A percentile compares a stretch with the other conserved stretches of the same genome.
Evolutionary conservation across 2,113 vertebrate genomes (phyloP).

Genomic region (Scortum barcoo): DNA sequence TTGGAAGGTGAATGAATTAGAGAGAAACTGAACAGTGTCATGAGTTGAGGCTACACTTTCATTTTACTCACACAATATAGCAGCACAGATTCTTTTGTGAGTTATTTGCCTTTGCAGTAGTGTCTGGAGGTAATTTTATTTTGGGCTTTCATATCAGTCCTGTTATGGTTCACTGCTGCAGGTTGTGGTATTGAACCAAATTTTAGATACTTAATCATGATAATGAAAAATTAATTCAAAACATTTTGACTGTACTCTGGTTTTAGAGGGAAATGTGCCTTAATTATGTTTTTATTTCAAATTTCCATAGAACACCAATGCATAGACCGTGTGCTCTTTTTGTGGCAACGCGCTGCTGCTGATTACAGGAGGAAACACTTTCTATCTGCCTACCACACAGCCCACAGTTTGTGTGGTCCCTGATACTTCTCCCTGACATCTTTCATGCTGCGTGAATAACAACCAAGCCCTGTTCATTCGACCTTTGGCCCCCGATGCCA

Average conservation of each 20-base stretch:
- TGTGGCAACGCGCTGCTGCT: constrained; percentile 8
- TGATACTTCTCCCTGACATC: constrained; percentile 10
- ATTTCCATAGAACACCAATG: neutral
- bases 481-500: constrained; percentile 34
- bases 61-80: neutral
- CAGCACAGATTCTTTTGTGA: neutral
- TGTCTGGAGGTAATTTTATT: constrained; percentile 35
- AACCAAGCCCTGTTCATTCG: constrained; percentile 36
- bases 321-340: neutral
- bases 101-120: neutral
- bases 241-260: constrained; percentile 1
- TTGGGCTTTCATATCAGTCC: constrained; percentile 11
- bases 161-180: constrained; percentile 8
- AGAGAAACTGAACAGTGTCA: neutral
- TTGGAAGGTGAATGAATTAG: neutral
- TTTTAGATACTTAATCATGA: constrained; percentile 26
- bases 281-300: constrained; percentile 24
- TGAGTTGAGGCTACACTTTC: neutral
- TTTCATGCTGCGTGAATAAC: constrained; percentile 47
- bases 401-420: constrained; percentile 48
- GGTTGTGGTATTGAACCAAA: neutral
- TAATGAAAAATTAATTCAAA: constrained; percentile 27
- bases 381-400: neutral
- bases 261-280: constrained; percentile 11
- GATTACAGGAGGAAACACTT: neutral